Percentiles rank a stretch among this genome's conserved stretches.
Conservation (phyloP, 1,140 invertebrate genomes). For the Orussus abietinus region DNA sequence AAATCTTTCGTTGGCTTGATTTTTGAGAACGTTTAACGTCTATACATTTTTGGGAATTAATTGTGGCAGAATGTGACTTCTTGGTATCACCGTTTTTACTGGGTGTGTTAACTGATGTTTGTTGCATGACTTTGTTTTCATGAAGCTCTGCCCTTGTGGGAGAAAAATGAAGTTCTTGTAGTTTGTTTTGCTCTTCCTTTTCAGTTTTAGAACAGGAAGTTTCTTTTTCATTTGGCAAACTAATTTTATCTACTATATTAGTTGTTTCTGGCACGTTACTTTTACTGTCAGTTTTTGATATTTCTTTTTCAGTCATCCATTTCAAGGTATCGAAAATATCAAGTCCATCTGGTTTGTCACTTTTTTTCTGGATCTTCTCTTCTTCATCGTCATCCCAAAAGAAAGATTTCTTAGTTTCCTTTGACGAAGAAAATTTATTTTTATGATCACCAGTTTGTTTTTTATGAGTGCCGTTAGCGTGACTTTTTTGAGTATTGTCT, state of each 20-base stretch:
- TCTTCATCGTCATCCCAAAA: no score
- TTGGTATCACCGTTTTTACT: constrained; percentile 7
- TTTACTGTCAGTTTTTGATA: not conserved
- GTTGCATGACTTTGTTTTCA: constrained; percentile 6
- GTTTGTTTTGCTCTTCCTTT: constrained; percentile 11
- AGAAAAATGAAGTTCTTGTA: no score
- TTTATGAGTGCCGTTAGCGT: constrained; percentile 8
- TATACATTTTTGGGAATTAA: constrained; percentile 4
- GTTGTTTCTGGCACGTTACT: no score
- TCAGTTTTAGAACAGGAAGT: constrained; percentile 13
- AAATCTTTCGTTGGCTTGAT: constrained; percentile 30
- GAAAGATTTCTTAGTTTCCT: constrained; percentile 10
- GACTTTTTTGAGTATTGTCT: constrained; percentile 3
- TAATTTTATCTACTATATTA: constrained; percentile 4
- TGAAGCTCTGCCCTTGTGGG: constrained; percentile 3
- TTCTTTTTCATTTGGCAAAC: constrained; percentile 6
- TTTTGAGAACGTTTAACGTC: constrained; percentile 15
- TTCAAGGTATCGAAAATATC: not conserved
- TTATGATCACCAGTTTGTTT: not conserved
- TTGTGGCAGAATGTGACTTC: constrained; percentile 6
- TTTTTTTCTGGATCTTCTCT: no score
- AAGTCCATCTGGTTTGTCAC: not conserved
- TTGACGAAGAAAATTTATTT: constrained; percentile 18
- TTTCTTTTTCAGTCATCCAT: constrained; percentile 4
- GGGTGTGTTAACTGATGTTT: constrained; percentile 6